Evolutionary conservation across 2,888 invertebrate species (phyloP).

Genomic region (Caenorhabditis sp.): DNA sequence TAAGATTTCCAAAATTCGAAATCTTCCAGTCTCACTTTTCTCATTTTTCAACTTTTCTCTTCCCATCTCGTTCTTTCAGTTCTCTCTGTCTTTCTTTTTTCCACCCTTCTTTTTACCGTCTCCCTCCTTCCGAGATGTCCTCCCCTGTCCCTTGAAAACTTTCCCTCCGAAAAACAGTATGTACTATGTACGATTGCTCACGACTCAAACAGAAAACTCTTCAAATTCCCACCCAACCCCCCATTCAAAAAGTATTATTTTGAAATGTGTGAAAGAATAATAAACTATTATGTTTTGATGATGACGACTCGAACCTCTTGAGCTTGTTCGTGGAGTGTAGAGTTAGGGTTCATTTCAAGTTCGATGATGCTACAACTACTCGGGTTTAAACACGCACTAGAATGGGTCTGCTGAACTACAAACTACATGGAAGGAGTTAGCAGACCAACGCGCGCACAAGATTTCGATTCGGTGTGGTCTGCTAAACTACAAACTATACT

Average conservation of each 20-base stretch:
- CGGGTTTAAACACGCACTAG: too few relatives aligned
- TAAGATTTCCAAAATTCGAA: slow-evolving; percentile 1
- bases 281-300: slow-evolving; percentile 11
- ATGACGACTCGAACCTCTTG: neutral
- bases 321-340: too few relatives aligned
- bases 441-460: too few relatives aligned
- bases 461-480: too few relatives aligned
- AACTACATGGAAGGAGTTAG: too few relatives aligned
- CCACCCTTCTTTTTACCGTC: neutral
- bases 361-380: too few relatives aligned
- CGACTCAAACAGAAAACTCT: slow-evolving; percentile 25
- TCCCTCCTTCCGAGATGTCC: slow-evolving; percentile 34
- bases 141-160: neutral
- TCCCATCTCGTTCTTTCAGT: slow-evolving; percentile 18
- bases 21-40: neutral
- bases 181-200: slow-evolving; percentile 72
- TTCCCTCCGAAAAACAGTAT: slow-evolving; percentile 58
- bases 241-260: slow-evolving; percentile 57
- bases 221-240: slow-evolving; percentile 24
- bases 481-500: too few relatives aligned
- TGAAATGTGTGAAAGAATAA: slow-evolving; percentile 42
- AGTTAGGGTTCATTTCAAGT: too few relatives aligned
- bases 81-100: slow-evolving; percentile 8
- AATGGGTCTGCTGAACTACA: too few relatives aligned
- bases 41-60: neutral